phyloP scores from a whole-genome alignment of 2,888 invertebrate species.

The Scaptomyza parva region DNA sequence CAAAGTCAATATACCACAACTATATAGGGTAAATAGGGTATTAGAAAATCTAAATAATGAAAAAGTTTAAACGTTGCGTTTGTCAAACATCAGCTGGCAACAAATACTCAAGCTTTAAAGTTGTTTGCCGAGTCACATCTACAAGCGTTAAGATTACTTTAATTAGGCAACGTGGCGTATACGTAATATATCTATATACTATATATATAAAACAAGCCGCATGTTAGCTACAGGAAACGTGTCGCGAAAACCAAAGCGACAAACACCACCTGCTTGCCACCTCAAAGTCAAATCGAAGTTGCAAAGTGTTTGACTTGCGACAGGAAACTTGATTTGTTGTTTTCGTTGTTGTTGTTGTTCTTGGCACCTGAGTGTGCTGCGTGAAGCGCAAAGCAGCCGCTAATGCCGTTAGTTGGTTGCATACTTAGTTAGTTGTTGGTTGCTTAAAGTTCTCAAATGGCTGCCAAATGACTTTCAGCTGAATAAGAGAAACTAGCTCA shows the following conservation, averaged over 20 bases:
- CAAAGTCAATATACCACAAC: no score
- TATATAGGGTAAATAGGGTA: neutral
- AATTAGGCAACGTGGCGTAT: conserved; percentile 66
- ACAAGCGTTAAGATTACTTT: conserved; percentile 49
- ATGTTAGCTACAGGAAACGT: conserved; percentile 47
- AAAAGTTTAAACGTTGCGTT: conserved; percentile 37
- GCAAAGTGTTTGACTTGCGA: conserved; percentile 38
- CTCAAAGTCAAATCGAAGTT: conserved; percentile 41
- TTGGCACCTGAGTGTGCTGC: conserved; percentile 49
- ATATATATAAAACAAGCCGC: neutral
- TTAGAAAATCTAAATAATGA: conserved; percentile 3
- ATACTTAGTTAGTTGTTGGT: conserved; percentile 4
- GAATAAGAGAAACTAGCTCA: conserved; percentile 10
- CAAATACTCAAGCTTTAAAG: conserved; percentile 22
- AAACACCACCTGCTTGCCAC: conserved; percentile 20
- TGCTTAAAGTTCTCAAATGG: conserved; percentile 53
- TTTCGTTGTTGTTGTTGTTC: conserved; percentile 27
- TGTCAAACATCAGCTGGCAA: conserved; percentile 33
- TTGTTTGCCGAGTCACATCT: conserved; percentile 51
- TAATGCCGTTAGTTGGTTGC: conserved; percentile 9
- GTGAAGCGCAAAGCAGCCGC: conserved; percentile 10
- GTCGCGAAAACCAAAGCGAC: conserved; percentile 38
- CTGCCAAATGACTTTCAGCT: conserved; percentile 25
- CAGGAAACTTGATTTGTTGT: conserved; percentile 24
- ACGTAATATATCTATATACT: conserved; percentile 38